Conservation (phyloP, 2,888 invertebrate genomes). For the Phytoseiulus persimilis region DNA sequence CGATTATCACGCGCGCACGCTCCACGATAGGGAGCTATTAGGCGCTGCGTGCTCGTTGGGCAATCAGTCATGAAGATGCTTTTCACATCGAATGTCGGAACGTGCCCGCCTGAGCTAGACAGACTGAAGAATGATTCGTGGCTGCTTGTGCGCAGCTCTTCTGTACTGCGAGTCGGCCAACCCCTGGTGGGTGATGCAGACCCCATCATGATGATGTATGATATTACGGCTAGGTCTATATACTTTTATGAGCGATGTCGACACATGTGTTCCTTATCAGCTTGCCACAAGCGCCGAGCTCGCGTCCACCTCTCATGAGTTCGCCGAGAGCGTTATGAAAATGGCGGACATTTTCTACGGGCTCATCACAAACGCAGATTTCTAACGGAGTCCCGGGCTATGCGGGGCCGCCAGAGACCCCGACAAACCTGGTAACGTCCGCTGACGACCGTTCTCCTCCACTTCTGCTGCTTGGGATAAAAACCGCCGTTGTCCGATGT, state of each 20-base stretch:
- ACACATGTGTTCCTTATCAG: neutral
- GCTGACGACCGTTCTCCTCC: neutral
- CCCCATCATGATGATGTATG: neutral
- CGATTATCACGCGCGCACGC: too few relatives aligned
- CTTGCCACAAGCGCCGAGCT: neutral
- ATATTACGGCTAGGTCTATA: neutral
- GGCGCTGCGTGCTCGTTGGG: too few relatives aligned
- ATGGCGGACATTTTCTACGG: neutral
- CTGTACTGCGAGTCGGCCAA: too few relatives aligned
- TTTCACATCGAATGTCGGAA: too few relatives aligned
- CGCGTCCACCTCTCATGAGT: neutral
- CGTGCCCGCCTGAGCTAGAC: too few relatives aligned
- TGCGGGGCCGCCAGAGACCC: too few relatives aligned
- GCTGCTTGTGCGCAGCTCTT: too few relatives aligned
- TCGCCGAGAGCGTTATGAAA: neutral
- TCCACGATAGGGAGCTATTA: too few relatives aligned
- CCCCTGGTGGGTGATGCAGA: neutral
- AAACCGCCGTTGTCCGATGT: neutral
- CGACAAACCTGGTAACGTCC: too few relatives aligned
- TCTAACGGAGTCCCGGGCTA: neutral
- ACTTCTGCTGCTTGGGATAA: neutral
- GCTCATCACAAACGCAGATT: neutral
- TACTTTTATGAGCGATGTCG: neutral
- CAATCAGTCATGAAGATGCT: too few relatives aligned
- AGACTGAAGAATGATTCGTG: too few relatives aligned